Evolutionary conservation across 1,140 invertebrate genomes (phyloP), one percentile per base, ranked within the genome.

Genomic region (Bombus ignitus): DNA sequence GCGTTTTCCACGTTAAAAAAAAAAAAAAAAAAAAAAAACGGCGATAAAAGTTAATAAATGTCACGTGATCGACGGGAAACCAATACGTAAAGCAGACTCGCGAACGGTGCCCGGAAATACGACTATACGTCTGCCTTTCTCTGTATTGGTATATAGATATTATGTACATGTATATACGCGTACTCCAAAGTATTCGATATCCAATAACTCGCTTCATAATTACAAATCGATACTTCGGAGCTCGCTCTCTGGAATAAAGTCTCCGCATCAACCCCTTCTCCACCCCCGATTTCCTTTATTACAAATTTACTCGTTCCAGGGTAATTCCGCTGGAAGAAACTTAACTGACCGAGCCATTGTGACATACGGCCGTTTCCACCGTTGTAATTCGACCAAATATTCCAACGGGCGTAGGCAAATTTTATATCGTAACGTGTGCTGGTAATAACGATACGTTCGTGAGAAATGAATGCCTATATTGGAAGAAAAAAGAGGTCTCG

Each of bases 171-270:
- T 77, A 57, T 83, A 77, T 42, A 44, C 62, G 37, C 22, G 44
- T 77, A 32, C 74, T 78, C 37, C 62, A 53, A 83, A 57, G 74
- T 83, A 83, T 83, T 83, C 74, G 81, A 83, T 83, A 83, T 53
- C 81, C 81, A 78, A 78, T 83, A 83, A 77, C 81, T 77, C 81
- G 62, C 39, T 83, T 83, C 81, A 70, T 83, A 83, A 83, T 83
- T 77, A 78, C 74, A 83, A 83, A 83, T 78, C 81, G 81, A 83
- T 77, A 83, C 62, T 76, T 22, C 44, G 25, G 25, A 57, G 25
- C 44, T 78, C 44, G 22, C 28, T n/a, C 75, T 77, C 74, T 68
- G 44, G 28, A 70, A 78, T 83, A 83, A 68, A 83, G 47, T 82
- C 72, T 37, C 72, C 57, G 70, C 39, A 15, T 75, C 71, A 57